Evolutionary conservation across 2,113 vertebrate genomes (phyloP).

Genomic region (Ovis canadensis): DNA sequence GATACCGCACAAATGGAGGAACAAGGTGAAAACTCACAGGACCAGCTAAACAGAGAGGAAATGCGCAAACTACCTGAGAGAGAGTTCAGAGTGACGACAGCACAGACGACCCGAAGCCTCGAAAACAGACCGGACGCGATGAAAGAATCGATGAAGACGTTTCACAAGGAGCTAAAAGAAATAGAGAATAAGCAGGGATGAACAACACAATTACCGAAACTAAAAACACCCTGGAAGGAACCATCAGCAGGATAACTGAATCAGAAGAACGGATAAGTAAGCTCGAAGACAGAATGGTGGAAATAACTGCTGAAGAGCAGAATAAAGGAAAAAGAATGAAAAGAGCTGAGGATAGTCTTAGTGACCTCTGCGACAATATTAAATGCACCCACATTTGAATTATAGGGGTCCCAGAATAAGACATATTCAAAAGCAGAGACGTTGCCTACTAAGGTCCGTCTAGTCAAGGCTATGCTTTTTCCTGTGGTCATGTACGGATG

Average conservation of each 20-base stretch:
- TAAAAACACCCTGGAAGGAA: background rate
- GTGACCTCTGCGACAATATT: background rate
- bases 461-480: no score
- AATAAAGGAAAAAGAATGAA: background rate
- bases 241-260: background rate
- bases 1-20: fast-evolving
- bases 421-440: background rate
- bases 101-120: fast-evolving
- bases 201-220: background rate
- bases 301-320: background rate
- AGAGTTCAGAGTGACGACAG: fast-evolving
- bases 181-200: background rate
- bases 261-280: background rate
- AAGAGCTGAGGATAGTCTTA: background rate
- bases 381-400: background rate
- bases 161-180: background rate
- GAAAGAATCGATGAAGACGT: fast-evolving
- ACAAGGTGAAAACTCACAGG: background rate
- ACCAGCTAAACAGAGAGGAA: background rate
- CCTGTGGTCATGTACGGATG: no score
- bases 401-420: background rate
- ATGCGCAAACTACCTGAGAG: fast-evolving
- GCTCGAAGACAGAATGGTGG: background rate
- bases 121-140: fast-evolving
- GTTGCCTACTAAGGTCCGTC: no score